These are phyloP conservation scores for Pao palembangensis DNA, from an alignment of 2,113 vertebrate species.

Conservation along the genomic window DNA sequence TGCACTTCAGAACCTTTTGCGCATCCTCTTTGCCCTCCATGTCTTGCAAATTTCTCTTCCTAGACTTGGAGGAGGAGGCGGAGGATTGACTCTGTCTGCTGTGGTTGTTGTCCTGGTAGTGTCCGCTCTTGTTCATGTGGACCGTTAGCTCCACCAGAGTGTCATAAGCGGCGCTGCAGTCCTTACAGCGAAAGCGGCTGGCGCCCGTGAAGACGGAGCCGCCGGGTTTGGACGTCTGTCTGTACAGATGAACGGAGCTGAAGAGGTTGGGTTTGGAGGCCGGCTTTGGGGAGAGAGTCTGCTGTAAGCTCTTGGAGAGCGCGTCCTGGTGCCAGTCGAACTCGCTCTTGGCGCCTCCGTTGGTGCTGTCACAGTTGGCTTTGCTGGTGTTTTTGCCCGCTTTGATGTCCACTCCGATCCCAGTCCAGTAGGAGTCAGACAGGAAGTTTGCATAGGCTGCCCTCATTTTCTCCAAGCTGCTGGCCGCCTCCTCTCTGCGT, in stretches of 20 bases:
- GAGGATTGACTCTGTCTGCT: constrained; percentile 86
- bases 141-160: constrained; percentile 94
- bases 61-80: constrained; percentile 87
- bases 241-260: constrained; percentile 93
- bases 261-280: constrained; percentile 92
- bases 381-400: constrained; percentile 81
- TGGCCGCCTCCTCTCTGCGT: constrained; percentile 80
- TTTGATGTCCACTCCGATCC: constrained; percentile 90
- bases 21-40: constrained; percentile 95
- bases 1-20: constrained; percentile 96
- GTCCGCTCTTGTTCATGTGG: constrained; percentile 96
- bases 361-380: constrained; percentile 87
- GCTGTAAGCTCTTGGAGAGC: constrained; percentile 91
- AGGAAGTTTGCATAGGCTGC: constrained; percentile 97
- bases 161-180: constrained; percentile 95
- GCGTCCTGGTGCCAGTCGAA: constrained; percentile 99
- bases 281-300: constrained; percentile 84
- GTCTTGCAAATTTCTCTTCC: constrained; percentile 92
- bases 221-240: constrained; percentile 88
- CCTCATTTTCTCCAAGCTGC: constrained; percentile 96
- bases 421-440: constrained; percentile 97
- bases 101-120: constrained; percentile 98
- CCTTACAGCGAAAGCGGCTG: constrained; percentile 93
- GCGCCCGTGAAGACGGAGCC: constrained; percentile 92
- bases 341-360: constrained; percentile 84